Evolutionary conservation across 2,797 vertebrate genomes (phyloP).

Genomic region (Sciurus carolinensis): DNA sequence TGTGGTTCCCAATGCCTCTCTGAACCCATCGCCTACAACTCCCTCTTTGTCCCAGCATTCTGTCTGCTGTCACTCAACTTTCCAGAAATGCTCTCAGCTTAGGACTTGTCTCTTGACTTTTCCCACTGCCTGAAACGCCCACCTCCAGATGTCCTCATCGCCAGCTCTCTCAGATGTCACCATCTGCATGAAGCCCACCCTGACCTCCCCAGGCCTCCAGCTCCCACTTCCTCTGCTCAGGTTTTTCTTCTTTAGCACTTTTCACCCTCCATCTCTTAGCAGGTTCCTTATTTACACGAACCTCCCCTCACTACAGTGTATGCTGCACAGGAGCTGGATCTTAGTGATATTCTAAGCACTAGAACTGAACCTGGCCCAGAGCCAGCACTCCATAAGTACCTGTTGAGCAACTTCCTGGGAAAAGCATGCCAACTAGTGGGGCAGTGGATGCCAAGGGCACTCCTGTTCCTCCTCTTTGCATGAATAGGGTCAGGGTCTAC

Average conservation of each 20-base stretch:
- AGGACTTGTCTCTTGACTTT: background rate
- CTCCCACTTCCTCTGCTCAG: background rate
- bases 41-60: background rate
- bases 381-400: background rate
- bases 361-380: background rate
- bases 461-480: background rate
- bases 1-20: rapidly evolving
- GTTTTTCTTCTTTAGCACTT: background rate
- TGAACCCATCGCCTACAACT: background rate
- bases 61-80: background rate
- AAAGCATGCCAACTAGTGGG: background rate
- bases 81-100: background rate
- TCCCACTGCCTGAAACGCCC: background rate
- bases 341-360: background rate
- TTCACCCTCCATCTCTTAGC: background rate
- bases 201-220: background rate
- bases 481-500: background rate
- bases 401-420: too few relatives aligned
- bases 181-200: background rate
- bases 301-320: background rate
- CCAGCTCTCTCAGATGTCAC: background rate
- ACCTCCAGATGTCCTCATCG: background rate
- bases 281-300: background rate
- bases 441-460: background rate
- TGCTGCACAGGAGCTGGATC: background rate